These are phyloP conservation scores for Cynopterus brachyotis DNA, from an alignment of 2,113 vertebrate species.

Conservation along the genomic window DNA sequence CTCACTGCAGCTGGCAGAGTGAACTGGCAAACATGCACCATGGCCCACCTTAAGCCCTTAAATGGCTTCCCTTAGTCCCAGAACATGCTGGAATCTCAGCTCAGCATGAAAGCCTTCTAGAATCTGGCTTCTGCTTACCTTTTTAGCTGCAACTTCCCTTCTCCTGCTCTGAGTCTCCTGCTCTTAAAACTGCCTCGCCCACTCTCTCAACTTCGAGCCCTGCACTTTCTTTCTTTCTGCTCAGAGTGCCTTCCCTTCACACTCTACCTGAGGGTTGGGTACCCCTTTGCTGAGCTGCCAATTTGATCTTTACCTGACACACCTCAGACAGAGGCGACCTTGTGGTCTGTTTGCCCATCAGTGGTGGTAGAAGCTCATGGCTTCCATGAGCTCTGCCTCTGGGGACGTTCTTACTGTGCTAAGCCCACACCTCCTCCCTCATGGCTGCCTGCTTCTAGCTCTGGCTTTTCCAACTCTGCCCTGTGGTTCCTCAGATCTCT, in stretches of 20 bases:
- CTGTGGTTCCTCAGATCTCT: neutral
- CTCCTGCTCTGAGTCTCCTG: neutral
- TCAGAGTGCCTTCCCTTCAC: accelerated
- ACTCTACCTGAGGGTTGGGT: accelerated
- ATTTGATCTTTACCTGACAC: neutral
- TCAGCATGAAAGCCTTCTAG: neutral
- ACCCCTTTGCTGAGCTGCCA: neutral
- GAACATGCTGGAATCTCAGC: neutral
- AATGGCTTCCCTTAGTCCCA: neutral
- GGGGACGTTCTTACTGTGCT: neutral
- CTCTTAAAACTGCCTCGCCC: neutral
- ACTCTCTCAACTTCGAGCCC: neutral
- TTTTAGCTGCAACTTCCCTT: neutral
- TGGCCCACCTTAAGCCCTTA: neutral
- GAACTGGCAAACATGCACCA: neutral
- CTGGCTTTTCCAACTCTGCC: neutral
- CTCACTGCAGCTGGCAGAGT: neutral
- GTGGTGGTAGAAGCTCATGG: accelerated
- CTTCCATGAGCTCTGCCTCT: neutral
- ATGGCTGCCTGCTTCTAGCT: neutral
- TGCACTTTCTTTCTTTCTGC: accelerated
- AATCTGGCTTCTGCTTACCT: neutral
- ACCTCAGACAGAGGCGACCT: neutral
- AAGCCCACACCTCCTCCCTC: neutral
- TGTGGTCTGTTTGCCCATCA: neutral